Base-by-base conservation (phyloP, 2,888 invertebrate species). In the Drosophila kokeensis region DNA sequence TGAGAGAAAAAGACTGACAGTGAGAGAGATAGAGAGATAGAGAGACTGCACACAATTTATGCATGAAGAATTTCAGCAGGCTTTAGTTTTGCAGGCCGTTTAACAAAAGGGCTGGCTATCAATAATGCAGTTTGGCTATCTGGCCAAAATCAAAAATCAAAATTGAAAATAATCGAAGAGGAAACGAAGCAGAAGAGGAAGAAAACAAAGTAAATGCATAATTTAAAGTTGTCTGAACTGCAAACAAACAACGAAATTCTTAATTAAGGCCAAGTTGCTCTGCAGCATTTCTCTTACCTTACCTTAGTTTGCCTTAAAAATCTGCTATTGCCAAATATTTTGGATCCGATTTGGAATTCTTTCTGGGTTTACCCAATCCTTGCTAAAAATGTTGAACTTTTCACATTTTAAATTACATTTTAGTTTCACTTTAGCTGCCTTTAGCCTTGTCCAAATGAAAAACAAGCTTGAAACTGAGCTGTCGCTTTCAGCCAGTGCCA, bases 121-220 rank as follows among this genome's bases (percentile, higher is more conserved):
- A 87, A 87, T 81, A 85, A 84, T 85, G 76, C 85, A 84, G 60
- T 65, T 63, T 29, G 40, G 57, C 50, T 32, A 67, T 24, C 50
- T 34, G 63, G 61, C 55, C 29, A 52, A 63, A 53, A 57, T 58
- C 54, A 30, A 40, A 42, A 55, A 63, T 53, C 59, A 40, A 62
- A 59, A 72, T 49, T 63, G 49, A 45, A 75, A 67, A 65, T 67
- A 65, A 53, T 67, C 61, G 66, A 50, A 34, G 52, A 27, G 66
- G 15, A 45, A 24, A 15, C 15, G 4, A 45, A 24, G 24, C 24
- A 24, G 24, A 45, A 45, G 15, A 24, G 15, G 4, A 15, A 24
- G 24, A 15, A 24, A 2, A 4, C 45, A 73, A 73, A 55, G 53
- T 69, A 62, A 57, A 69, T 69, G 74, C 73, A 73, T 73, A 62